Percentiles rank a stretch among this genome's conserved stretches.
phyloP scores from a whole-genome alignment of 2,888 invertebrate genomes.

The Xestia sexstrigata region DNA sequence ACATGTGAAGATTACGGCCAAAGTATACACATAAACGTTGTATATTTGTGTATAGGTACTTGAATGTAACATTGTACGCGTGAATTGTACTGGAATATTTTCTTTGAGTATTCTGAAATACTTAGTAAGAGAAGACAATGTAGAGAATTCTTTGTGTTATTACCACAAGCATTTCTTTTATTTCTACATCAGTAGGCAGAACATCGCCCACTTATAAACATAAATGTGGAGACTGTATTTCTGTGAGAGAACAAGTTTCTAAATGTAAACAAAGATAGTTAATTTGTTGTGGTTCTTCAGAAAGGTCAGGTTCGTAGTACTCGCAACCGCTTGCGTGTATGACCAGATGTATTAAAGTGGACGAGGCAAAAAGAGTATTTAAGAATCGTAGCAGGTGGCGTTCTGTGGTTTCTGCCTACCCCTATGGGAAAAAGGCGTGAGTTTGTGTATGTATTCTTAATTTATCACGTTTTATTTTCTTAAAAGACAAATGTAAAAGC shows the following conservation, averaged over 20 bases:
- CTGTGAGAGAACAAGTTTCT: background rate
- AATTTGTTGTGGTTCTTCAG: no score
- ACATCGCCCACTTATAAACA: slow-evolving; percentile 18
- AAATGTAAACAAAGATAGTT: background rate
- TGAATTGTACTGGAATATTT: slow-evolving; percentile 33
- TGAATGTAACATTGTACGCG: slow-evolving; percentile 43
- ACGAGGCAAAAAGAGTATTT: no score
- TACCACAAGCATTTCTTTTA: slow-evolving; percentile 37
- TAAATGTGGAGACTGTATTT: slow-evolving; percentile 15
- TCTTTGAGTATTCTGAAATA: slow-evolving; percentile 39
- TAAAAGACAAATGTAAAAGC: slow-evolving; percentile 3
- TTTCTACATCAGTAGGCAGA: slow-evolving; percentile 27
- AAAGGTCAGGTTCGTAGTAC: no score
- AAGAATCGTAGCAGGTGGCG: no score
- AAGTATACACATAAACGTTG: slow-evolving; percentile 28
- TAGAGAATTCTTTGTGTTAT: slow-evolving; percentile 14
- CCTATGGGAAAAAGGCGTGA: no score
- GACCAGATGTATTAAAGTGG: no score
- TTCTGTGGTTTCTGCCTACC: no score
- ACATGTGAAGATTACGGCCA: slow-evolving; percentile 39
- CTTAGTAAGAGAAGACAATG: slow-evolving; percentile 39
- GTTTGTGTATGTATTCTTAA: background rate
- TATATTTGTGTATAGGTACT: slow-evolving; percentile 24
- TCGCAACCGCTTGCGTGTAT: no score
- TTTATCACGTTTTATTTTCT: background rate